Evolutionary conservation across 2,113 vertebrate species (phyloP).

Genomic region (Illadopsis cleaveri): DNA sequence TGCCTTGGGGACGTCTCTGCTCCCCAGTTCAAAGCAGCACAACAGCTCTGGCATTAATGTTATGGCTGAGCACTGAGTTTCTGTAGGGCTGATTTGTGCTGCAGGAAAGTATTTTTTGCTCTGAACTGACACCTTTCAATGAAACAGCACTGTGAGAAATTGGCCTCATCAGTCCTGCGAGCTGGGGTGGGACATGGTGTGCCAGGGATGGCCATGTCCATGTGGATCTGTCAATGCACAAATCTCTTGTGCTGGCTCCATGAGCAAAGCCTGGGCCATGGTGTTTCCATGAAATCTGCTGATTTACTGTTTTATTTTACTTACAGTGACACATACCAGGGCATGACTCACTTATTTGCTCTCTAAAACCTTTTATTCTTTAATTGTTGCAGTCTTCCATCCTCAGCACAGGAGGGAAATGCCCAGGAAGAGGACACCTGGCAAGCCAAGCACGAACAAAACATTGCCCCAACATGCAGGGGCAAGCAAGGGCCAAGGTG

Average conservation of each 20-base stretch:
- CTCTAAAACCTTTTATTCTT: background rate
- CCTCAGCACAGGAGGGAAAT: background rate
- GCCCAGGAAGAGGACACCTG: background rate
- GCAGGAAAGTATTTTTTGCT: background rate
- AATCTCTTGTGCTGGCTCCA: no score
- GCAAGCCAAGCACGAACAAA: fast-evolving
- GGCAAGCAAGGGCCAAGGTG: background rate
- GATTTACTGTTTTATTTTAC: background rate
- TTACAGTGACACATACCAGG: background rate
- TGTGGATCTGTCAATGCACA: fast-evolving
- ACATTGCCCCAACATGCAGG: background rate
- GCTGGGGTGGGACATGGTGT: fast-evolving
- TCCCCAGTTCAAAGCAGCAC: fast-evolving
- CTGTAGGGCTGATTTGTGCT: background rate
- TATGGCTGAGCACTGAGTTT: background rate
- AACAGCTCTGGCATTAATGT: fast-evolving
- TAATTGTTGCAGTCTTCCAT: background rate
- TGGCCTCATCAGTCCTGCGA: fast-evolving
- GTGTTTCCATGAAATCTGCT: background rate
- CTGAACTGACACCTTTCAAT: background rate
- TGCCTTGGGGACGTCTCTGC: background rate
- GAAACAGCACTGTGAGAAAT: background rate
- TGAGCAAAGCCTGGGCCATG: background rate
- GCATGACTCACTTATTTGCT: background rate
- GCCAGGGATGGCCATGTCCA: fast-evolving